Evolutionary conservation across 2,888 invertebrate species (phyloP), one percentile per base, ranked within the genome.

Genomic region (Cephus pulcher): DNA sequence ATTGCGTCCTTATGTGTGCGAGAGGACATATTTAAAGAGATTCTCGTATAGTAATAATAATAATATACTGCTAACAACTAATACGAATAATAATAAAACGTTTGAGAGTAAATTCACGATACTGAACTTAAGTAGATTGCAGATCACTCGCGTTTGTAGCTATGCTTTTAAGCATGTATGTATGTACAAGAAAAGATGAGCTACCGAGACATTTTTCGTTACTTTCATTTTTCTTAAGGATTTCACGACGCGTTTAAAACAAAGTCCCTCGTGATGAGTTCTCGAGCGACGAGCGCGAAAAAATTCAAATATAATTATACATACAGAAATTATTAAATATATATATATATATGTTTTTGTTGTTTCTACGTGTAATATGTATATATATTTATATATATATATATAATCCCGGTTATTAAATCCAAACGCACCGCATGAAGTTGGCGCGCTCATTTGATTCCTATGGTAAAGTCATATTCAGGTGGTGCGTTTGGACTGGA

Each of bases 101-200:
- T 75, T 69, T 76, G 35, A 33, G 68, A 78, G 30, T 73, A 78
- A 76, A 76, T 76, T 78, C 78, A 68, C 30, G 75, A 73, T 76
- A 68, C 80, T 82, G 80, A 86, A 88, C 87, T 89, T 90, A 90
- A 90, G 90, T 89, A 90, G 87, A 88, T 89, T 90, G 89, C 88
- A 89, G 89, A 90, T 90, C 88, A 89, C 87, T 87, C 84, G 86
- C 82, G 79, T 84, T 82, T 81, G 83, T 84, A 82, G 75, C 76
- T 83, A 83, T 84, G 84, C 82, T 81, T 56, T 85, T 79, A 84
- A 86, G 81, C 85, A 86, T 80, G 79, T 81, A 79, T 84, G 82
- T 86, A 88, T 85, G 85, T 83, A 80, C 84, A 77, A 84, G 81
- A 86, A 83, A 83, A 83, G 81, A 87, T 84, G 84, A 84, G 82